These are phyloP conservation scores for Latrodectus hesperus DNA, from an alignment of 2,888 invertebrate species.

Conservation along the genomic window DNA sequence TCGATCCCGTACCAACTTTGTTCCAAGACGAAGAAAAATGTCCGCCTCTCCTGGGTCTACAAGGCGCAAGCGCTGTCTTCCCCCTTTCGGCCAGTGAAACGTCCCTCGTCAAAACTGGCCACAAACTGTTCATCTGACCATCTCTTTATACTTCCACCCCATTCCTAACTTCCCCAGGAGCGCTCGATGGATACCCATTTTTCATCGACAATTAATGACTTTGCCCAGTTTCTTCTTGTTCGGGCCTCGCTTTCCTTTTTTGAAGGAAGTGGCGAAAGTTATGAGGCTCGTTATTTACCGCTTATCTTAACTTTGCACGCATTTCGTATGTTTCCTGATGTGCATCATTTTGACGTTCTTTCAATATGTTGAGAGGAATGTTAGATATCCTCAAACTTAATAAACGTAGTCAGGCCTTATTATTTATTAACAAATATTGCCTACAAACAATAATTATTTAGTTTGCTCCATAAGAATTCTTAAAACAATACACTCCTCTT, in stretches of 20 bases:
- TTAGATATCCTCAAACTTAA: too few species aligned
- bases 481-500: too few species aligned
- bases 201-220: slow-evolving; percentile 40
- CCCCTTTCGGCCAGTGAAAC: slow-evolving; percentile 25
- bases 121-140: slow-evolving; percentile 56
- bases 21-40: slow-evolving; percentile 68
- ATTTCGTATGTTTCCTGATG: slow-evolving; percentile 1
- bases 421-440: too few species aligned
- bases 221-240: slow-evolving; percentile 18
- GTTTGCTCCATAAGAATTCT: not conserved
- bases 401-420: too few species aligned
- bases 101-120: slow-evolving; percentile 55
- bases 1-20: slow-evolving; percentile 57
- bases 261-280: not conserved
- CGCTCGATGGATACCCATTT: slow-evolving; percentile 32
- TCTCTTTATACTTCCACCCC: slow-evolving; percentile 12
- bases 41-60: slow-evolving; percentile 38
- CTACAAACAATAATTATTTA: not conserved
- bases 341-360: not conserved
- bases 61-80: slow-evolving; percentile 57
- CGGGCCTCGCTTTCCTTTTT: not conserved
- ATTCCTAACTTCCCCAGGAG: slow-evolving; percentile 31
- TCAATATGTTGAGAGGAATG: not conserved
- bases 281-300: not conserved
- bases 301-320: slow-evolving; percentile 1